phyloP scores from a whole-genome alignment of 92 coral and sea anemone genomes.

The Porites evermanni region DNA sequence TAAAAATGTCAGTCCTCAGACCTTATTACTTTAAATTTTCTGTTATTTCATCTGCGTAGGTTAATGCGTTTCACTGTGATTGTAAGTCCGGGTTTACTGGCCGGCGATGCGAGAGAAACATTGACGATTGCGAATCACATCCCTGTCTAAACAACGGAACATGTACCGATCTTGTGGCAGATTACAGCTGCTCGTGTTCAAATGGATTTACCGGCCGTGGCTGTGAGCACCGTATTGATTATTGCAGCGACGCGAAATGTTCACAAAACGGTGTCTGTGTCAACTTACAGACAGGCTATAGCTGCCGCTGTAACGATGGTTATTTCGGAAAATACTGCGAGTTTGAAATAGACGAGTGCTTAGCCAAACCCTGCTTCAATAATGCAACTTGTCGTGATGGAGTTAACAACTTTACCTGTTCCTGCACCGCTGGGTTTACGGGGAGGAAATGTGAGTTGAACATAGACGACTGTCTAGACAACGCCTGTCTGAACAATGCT shows the following conservation, averaged over 20 bases:
- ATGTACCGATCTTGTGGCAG: conserved; percentile 60
- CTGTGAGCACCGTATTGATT: conserved; percentile 61
- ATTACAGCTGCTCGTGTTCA: conserved; percentile 66
- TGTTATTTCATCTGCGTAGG: not conserved
- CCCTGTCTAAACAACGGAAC: conserved; percentile 43
- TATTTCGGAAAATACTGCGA: conserved; percentile 66
- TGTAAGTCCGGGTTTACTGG: conserved; percentile 5
- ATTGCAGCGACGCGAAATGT: not conserved
- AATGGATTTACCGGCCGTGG: conserved; percentile 59
- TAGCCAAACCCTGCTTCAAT: conserved; percentile 58
- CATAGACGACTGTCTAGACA: conserved; percentile 66
- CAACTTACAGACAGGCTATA: not conserved
- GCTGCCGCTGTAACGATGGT: conserved; percentile 58
- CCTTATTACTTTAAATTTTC: not conserved
- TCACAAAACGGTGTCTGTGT: conserved; percentile 1
- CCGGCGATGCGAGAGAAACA: conserved; percentile 6
- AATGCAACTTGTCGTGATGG: conserved; percentile 65
- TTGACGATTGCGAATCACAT: conserved; percentile 17
- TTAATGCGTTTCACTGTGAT: not conserved
- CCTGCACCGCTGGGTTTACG: conserved; percentile 62
- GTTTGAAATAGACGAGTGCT: conserved; percentile 55
- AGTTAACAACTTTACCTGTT: conserved; percentile 47
- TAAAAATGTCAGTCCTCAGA: too few species aligned
- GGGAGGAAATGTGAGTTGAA: conserved; percentile 63
- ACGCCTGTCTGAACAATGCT: conserved; percentile 72